Conservation (phyloP, 2,113 vertebrate species). For the Calidris pugnax region DNA sequence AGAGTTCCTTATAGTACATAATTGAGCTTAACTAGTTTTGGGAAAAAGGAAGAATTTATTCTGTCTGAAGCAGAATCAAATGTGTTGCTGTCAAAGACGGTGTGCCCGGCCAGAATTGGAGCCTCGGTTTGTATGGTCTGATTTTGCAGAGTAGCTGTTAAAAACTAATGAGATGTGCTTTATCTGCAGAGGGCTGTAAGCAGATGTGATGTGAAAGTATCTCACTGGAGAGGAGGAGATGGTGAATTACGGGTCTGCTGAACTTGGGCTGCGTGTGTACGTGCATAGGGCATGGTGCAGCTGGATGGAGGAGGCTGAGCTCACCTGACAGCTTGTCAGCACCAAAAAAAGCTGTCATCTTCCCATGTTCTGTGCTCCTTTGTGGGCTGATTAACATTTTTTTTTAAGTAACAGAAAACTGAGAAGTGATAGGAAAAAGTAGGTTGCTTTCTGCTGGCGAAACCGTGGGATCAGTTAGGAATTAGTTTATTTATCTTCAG, state of each 20-base stretch:
- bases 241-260: neutral
- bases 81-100: neutral
- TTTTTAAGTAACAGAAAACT: neutral
- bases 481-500: neutral
- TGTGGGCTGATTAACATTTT: rapidly evolving
- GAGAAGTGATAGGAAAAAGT: neutral
- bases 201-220: neutral
- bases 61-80: neutral
- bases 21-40: neutral
- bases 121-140: rapidly evolving
- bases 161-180: neutral
- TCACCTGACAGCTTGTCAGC: neutral
- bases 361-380: neutral
- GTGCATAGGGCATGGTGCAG: rapidly evolving
- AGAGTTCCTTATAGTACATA: neutral
- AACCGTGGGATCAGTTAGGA: neutral
- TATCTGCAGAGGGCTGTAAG: neutral
- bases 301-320: neutral
- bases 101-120: neutral
- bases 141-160: neutral
- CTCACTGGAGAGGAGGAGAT: neutral
- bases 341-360: neutral
- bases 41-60: neutral
- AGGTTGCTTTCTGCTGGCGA: neutral
- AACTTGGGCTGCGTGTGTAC: rapidly evolving